phyloP scores from a whole-genome alignment of 2,888 invertebrate genomes.

The Drosophila birchii region DNA sequence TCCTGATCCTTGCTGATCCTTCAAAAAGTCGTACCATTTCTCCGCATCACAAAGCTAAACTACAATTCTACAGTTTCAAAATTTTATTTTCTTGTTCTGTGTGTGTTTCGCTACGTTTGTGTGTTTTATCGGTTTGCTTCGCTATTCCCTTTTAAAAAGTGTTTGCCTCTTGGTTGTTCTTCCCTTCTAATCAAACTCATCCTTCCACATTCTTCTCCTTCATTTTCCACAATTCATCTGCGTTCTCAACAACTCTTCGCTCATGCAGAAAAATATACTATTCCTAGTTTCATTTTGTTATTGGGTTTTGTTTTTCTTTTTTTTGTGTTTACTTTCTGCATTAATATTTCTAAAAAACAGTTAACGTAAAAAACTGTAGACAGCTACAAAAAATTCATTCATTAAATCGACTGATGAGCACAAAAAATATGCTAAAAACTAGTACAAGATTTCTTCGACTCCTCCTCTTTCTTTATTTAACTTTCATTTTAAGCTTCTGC shows the following conservation, averaged over 20 bases:
- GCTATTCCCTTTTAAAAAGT: conserved; percentile 57
- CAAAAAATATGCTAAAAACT: conserved; percentile 78
- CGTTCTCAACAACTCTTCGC: conserved; percentile 30
- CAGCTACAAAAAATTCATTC: conserved; percentile 75
- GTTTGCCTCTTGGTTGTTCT: conserved; percentile 62
- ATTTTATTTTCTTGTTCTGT: conserved; percentile 24
- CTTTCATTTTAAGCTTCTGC: no score
- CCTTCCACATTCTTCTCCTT: neutral
- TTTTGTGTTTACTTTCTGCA: conserved; percentile 31
- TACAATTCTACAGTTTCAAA: conserved; percentile 56
- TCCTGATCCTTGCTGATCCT: conserved; percentile 23
- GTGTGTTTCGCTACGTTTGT: conserved; percentile 40
- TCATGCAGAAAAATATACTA: conserved; percentile 58
- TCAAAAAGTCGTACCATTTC: conserved; percentile 41
- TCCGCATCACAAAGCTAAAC: conserved; percentile 57
- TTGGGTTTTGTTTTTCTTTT: conserved; percentile 30
- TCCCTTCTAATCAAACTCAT: conserved; percentile 42
- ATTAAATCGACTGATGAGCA: conserved; percentile 77
- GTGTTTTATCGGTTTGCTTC: conserved; percentile 35
- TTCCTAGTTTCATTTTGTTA: conserved; percentile 44
- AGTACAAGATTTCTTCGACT: conserved; percentile 56
- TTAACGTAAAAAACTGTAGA: conserved; percentile 75
- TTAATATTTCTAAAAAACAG: conserved; percentile 60
- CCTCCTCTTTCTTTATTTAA: neutral
- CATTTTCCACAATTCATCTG: conserved; percentile 9